Percentiles rank a stretch among this genome's conserved stretches.
Evolutionary conservation across 2,888 invertebrate species (phyloP).

Genomic region (Esperia sulphurella): DNA sequence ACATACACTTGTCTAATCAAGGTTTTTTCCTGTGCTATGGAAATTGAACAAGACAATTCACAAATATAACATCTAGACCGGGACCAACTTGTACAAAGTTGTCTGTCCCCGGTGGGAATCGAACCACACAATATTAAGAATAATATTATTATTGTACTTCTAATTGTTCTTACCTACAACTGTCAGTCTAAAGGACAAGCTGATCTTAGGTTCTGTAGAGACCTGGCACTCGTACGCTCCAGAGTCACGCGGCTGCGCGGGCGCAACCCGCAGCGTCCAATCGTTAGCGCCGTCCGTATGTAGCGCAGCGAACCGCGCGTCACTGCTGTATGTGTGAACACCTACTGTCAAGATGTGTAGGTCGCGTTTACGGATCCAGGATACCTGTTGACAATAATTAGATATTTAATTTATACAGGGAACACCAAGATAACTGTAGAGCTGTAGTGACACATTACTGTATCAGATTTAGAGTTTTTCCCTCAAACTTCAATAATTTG

Average conservation of each 20-base stretch:
- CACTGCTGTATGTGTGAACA: conserved; percentile 83
- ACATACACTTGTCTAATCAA: no score
- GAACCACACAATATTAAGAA: no score
- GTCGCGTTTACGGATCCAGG: conserved; percentile 93
- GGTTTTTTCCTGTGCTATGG: no score
- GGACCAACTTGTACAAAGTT: no score
- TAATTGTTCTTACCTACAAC: conserved; percentile 84
- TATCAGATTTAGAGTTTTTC: no score
- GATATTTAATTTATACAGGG: not conserved
- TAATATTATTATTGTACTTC: no score
- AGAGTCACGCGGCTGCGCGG: conserved; percentile 86
- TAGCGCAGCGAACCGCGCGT: conserved; percentile 83
- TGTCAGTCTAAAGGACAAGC: conserved; percentile 84
- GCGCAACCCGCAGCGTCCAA: conserved; percentile 80
- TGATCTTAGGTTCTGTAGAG: conserved; percentile 95
- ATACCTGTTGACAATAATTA: conserved; percentile 82
- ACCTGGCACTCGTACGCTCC: conserved; percentile 96
- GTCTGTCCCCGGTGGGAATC: no score
- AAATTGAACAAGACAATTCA: no score
- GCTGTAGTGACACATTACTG: no score
- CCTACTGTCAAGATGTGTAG: conserved; percentile 85
- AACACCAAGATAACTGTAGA: no score
- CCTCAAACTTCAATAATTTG: no score
- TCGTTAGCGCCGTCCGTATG: conserved; percentile 82
- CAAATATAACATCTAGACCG: no score